phyloP scores from a whole-genome alignment of 2,797 vertebrate species.

The Siniperca scherzeri region DNA sequence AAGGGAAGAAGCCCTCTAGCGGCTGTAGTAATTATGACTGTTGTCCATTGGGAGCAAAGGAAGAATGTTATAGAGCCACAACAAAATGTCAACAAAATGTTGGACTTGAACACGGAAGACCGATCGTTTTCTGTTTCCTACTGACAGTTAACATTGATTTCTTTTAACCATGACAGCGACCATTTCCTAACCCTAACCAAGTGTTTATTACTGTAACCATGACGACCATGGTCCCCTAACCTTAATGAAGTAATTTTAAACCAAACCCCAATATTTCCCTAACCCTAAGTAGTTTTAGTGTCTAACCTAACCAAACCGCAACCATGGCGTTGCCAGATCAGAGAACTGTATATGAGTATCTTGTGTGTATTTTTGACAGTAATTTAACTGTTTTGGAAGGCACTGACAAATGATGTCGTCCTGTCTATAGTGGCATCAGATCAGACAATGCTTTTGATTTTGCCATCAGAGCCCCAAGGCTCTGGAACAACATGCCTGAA shows the following conservation, averaged over 20 bases:
- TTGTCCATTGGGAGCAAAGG: no score
- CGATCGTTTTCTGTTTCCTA: not conserved
- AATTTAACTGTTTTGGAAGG: not conserved
- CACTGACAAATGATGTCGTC: not conserved
- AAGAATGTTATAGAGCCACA: no score
- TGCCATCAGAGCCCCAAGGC: no score
- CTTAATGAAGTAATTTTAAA: not conserved
- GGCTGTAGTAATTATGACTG: not conserved
- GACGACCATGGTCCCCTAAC: not conserved
- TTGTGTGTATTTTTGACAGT: no score
- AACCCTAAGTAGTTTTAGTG: no score
- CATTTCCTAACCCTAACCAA: not conserved
- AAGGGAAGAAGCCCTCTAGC: no score
- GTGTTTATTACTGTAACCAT: not conserved
- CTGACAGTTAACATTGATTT: not conserved
- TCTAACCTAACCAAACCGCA: no score
- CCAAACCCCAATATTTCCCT: not conserved
- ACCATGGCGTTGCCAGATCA: no score
- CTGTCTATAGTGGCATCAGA: no score
- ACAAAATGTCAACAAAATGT: not conserved
- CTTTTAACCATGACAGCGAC: not conserved
- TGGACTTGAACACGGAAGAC: not conserved
- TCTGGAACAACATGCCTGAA: no score
- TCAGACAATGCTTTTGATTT: no score
- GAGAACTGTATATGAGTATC: no score